A percentile compares a stretch with the other conserved stretches of the same genome.
Evolutionary conservation across 2,888 invertebrate genomes (phyloP).

Genomic region (Crepidodera aurea): DNA sequence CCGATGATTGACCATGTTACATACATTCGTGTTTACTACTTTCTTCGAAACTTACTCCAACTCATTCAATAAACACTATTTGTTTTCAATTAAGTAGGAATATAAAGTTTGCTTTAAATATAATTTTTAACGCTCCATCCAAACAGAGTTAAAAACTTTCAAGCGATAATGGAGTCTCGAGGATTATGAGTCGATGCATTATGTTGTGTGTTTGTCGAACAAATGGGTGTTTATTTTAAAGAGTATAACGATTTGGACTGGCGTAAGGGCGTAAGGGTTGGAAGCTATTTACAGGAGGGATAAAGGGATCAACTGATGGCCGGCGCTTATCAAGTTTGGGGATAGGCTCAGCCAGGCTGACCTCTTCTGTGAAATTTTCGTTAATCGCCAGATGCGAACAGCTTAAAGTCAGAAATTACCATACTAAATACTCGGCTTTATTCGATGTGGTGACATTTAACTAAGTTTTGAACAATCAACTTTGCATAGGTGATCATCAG

Average conservation of each 20-base stretch:
- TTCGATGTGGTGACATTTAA: slow-evolving; percentile 1
- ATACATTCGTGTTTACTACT: too few relatives aligned
- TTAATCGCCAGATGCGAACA: slow-evolving; percentile 27
- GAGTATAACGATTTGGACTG: slow-evolving; percentile 30
- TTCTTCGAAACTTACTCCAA: too few relatives aligned
- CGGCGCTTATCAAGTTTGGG: slow-evolving; percentile 33
- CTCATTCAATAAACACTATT: too few relatives aligned
- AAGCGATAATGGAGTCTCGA: slow-evolving; percentile 15
- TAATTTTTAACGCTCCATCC: too few relatives aligned
- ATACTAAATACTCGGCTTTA: slow-evolving; percentile 24
- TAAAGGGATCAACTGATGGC: slow-evolving; percentile 34
- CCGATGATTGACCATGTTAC: too few relatives aligned
- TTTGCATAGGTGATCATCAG: too few relatives aligned
- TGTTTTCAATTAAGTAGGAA: too few relatives aligned
- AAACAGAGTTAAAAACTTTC: not conserved
- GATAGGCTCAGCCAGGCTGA: slow-evolving; percentile 27
- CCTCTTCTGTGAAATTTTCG: slow-evolving; percentile 27
- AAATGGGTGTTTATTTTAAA: slow-evolving; percentile 35
- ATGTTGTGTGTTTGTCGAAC: slow-evolving; percentile 33
- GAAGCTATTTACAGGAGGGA: slow-evolving; percentile 33
- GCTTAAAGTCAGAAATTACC: slow-evolving; percentile 30
- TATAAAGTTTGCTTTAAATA: too few relatives aligned
- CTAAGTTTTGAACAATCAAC: not conserved
- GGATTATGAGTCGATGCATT: slow-evolving; percentile 28
- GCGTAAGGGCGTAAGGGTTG: slow-evolving; percentile 21